These are phyloP conservation scores for Hemitrygon akajei DNA, from an alignment of 2,797 vertebrate genomes.

Conservation along the genomic window DNA sequence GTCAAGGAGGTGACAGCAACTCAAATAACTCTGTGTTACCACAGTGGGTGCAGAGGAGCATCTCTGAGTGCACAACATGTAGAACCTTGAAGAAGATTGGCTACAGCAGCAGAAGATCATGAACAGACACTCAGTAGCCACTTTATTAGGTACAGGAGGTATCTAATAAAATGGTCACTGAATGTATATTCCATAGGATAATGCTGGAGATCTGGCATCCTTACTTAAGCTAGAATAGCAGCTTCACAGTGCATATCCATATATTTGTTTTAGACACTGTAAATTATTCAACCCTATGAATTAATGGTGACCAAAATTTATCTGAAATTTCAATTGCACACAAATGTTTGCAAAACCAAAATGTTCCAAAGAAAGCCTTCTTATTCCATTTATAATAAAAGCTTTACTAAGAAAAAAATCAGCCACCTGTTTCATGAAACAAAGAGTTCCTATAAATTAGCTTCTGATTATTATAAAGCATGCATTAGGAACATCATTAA, in stretches of 20 bases:
- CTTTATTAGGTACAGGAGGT: too few species aligned
- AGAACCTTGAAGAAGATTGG: too few species aligned
- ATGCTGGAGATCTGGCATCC: background rate
- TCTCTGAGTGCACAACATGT: too few species aligned
- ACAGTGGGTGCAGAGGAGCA: too few species aligned
- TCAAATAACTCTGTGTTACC: too few species aligned
- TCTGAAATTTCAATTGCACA: background rate
- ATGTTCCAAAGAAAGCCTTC: background rate
- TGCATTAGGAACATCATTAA: constrained; percentile 26
- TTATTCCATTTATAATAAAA: background rate
- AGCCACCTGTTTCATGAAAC: background rate
- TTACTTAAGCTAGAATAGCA: background rate
- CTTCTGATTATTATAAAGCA: constrained; percentile 4
- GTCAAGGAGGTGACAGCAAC: too few species aligned
- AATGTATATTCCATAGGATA: background rate
- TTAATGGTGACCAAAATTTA: background rate
- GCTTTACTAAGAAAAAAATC: background rate
- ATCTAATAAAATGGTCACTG: too few species aligned
- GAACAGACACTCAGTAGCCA: too few species aligned
- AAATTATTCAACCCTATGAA: background rate
- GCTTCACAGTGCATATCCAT: background rate
- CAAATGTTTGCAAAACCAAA: background rate
- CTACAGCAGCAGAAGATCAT: too few species aligned
- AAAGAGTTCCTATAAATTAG: background rate
- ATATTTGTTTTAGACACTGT: background rate